Evolutionary conservation across 1,140 invertebrate genomes (phyloP).

Genomic region (Odontomachus brunneus): DNA sequence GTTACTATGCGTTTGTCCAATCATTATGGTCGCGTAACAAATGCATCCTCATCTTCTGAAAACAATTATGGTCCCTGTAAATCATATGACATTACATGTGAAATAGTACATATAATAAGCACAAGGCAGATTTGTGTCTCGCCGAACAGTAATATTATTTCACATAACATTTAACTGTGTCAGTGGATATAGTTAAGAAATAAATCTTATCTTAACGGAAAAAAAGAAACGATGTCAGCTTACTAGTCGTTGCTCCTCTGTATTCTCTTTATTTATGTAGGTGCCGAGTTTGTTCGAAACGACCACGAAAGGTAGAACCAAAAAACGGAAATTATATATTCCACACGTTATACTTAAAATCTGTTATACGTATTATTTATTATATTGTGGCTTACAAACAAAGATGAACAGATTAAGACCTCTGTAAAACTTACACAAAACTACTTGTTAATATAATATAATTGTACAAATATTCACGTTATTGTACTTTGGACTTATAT

Average conservation of each 20-base stretch:
- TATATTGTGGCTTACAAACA: slow-evolving; percentile 63
- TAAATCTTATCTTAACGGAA: slow-evolving; percentile 73
- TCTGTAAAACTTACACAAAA: slow-evolving; percentile 69
- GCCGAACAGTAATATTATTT: slow-evolving; percentile 72
- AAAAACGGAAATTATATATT: neutral
- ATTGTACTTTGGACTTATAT: slow-evolving; percentile 62
- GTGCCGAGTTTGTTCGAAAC: no score
- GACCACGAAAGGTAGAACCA: no score
- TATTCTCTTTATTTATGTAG: no score
- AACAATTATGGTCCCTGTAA: slow-evolving; percentile 65
- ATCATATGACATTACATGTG: slow-evolving; percentile 67
- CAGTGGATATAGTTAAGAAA: slow-evolving; percentile 74
- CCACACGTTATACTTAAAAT: slow-evolving; percentile 59
- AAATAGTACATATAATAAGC: slow-evolving; percentile 73
- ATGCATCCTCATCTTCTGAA: slow-evolving; percentile 67
- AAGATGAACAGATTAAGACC: slow-evolving; percentile 62
- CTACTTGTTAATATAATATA: slow-evolving; percentile 69
- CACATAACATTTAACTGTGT: slow-evolving; percentile 75
- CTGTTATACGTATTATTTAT: slow-evolving; percentile 73
- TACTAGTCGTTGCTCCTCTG: no score
- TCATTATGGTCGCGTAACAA: slow-evolving; percentile 20
- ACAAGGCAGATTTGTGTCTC: slow-evolving; percentile 67
- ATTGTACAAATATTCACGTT: slow-evolving; percentile 71
- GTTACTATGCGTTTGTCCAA: neutral
- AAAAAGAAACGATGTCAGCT: neutral